Conservation (phyloP, 2,797 vertebrate genomes). For the Heterohyrax brucei region DNA sequence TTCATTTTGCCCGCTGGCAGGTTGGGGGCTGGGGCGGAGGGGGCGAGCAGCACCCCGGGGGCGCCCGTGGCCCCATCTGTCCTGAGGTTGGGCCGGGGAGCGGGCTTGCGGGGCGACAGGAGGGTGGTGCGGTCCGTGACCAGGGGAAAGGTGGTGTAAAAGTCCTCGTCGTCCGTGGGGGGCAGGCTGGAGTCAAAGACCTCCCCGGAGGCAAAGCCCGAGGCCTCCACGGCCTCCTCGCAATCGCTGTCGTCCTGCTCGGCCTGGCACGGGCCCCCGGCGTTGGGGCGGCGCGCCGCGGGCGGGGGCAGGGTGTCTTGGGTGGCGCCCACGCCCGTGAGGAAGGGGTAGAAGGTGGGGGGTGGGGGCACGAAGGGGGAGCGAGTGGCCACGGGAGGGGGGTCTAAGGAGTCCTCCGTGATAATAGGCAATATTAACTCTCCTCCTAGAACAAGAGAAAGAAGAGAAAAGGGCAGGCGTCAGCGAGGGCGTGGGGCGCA, state of each 20-base stretch:
- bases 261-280: constrained; percentile 84
- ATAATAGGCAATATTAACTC: constrained; percentile 99
- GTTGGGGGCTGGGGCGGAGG: constrained; percentile 89
- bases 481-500: constrained; percentile 78
- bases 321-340: constrained; percentile 96
- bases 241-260: constrained; percentile 97
- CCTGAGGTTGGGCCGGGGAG: constrained; percentile 91
- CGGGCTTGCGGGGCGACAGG: constrained; percentile 92
- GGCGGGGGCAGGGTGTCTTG: constrained; percentile 95
- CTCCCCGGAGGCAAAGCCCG: constrained; percentile 97
- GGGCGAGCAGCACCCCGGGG: constrained; percentile 90
- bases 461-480: constrained; percentile 81
- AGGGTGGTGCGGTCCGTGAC: constrained; percentile 98
- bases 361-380: constrained; percentile 96
- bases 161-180: constrained; percentile 98
- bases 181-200: constrained; percentile 93
- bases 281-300: constrained; percentile 90
- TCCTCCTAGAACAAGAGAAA: constrained; percentile 93
- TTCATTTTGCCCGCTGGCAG: constrained; percentile 98
- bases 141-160: constrained; percentile 96
- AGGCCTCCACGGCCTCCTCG: constrained; percentile 96
- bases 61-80: constrained; percentile 88
- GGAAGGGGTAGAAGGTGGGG: constrained; percentile 95
- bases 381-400: constrained; percentile 96
- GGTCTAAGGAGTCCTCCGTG: constrained; percentile 98